Evolutionary conservation across 2,113 vertebrate species (phyloP).

Genomic region (Ameiurus melas): DNA sequence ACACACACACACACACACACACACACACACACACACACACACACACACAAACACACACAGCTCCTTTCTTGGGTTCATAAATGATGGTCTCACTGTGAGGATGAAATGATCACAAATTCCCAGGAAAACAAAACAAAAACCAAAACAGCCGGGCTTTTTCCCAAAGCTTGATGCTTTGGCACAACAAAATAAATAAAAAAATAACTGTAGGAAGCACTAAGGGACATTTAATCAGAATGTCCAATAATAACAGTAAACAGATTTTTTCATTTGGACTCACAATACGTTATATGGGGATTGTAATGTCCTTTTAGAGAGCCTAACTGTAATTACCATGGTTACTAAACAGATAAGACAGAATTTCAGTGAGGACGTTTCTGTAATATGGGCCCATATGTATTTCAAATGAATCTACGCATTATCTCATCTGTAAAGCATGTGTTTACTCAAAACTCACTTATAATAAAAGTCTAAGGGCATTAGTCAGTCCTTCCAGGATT

Average conservation of each 20-base stretch:
- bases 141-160: conserved; percentile 21
- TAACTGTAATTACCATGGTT: neutral
- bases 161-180: conserved; percentile 4
- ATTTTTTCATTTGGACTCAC: neutral
- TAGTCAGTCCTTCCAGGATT: neutral
- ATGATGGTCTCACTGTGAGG: conserved; percentile 37
- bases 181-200: conserved; percentile 1
- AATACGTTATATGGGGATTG: neutral
- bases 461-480: neutral
- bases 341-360: neutral
- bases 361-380: neutral
- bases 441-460: neutral
- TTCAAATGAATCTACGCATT: neutral
- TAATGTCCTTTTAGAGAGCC: neutral
- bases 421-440: neutral
- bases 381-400: neutral
- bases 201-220: conserved; percentile 5
- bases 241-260: neutral
- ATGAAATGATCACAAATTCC: conserved; percentile 44
- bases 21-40: conserved; percentile 22
- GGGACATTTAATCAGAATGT: conserved; percentile 15
- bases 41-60: neutral
- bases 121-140: conserved; percentile 4
- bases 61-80: conserved; percentile 29
- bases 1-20: conserved; percentile 30